These are phyloP conservation scores for Leptopterna dolabrata DNA, from an alignment of 2,888 invertebrate genomes.

Conservation along the genomic window DNA sequence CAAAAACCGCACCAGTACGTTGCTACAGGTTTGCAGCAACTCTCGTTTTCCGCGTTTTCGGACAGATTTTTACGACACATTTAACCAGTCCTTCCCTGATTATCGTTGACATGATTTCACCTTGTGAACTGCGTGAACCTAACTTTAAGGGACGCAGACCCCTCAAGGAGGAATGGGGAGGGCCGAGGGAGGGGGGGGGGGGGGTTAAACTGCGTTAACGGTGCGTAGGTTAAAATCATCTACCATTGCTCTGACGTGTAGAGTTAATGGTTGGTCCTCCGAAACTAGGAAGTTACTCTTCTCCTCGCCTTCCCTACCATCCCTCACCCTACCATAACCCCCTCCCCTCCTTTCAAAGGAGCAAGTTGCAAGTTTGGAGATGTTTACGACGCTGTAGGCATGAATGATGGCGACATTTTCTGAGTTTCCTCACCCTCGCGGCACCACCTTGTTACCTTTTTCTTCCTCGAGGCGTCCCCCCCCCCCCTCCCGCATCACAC, in stretches of 20 bases:
- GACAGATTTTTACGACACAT: not conserved
- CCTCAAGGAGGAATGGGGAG: no score
- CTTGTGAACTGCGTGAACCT: not conserved
- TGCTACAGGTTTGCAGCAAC: no score
- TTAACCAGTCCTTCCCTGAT: not conserved
- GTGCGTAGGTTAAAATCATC: constrained; percentile 31
- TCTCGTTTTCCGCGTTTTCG: no score
- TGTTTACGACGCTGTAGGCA: constrained; percentile 43
- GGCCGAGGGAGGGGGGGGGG: no score
- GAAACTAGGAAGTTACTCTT: constrained; percentile 3
- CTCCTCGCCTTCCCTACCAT: not conserved
- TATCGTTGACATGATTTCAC: not conserved
- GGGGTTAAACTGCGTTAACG: not conserved
- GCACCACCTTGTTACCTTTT: not conserved
- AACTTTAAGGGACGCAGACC: not conserved
- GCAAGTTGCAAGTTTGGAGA: constrained; percentile 44
- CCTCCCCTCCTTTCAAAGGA: not conserved
- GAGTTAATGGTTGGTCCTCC: constrained; percentile 38
- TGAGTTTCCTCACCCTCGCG: constrained; percentile 17
- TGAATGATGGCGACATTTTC: constrained; percentile 45
- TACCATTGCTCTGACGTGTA: constrained; percentile 38
- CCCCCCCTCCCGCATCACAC: not conserved
- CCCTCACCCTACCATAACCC: not conserved
- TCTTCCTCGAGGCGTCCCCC: not conserved
- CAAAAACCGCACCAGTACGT: no score